These are phyloP conservation scores for Chloroclystis v-ata DNA, from an alignment of 2,888 invertebrate genomes.

Conservation along the genomic window DNA sequence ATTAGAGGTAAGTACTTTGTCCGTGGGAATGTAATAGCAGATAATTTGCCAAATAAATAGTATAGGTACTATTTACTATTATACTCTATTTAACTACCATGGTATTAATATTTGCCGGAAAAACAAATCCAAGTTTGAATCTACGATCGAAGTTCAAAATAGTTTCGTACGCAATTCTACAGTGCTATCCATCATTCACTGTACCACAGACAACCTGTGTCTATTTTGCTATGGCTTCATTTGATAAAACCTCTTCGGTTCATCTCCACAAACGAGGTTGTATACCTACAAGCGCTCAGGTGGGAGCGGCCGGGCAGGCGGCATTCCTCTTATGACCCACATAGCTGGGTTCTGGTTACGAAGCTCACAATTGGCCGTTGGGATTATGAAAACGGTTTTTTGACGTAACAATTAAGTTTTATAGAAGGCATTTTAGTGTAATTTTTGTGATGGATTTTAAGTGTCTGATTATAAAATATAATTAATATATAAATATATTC, in stretches of 20 bases:
- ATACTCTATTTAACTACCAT: too few species aligned
- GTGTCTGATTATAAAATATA: neutral
- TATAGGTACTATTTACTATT: too few species aligned
- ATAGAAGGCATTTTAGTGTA: neutral
- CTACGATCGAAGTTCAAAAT: too few species aligned
- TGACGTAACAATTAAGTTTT: neutral
- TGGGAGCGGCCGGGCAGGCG: constrained; percentile 68
- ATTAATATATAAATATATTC: too few species aligned
- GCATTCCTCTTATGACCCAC: constrained; percentile 74
- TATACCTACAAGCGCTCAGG: constrained; percentile 40
- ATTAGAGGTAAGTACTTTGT: too few species aligned
- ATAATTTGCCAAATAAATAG: too few species aligned
- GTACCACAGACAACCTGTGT: too few species aligned
- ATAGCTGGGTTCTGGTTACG: constrained; percentile 40
- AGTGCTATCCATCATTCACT: too few species aligned
- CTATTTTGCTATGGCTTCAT: constrained; percentile 3
- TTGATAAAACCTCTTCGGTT: constrained; percentile 25
- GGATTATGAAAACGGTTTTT: constrained; percentile 2
- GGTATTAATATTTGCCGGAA: too few species aligned
- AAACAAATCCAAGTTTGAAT: too few species aligned
- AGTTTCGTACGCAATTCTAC: too few species aligned
- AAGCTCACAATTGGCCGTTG: constrained; percentile 30
- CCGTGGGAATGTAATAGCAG: too few species aligned
- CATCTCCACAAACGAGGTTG: constrained; percentile 25
- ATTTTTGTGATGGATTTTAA: neutral